Evolutionary conservation across 2,888 invertebrate species (phyloP), one percentile per base, ranked within the genome.

Genomic region (Coremacera marginata): DNA sequence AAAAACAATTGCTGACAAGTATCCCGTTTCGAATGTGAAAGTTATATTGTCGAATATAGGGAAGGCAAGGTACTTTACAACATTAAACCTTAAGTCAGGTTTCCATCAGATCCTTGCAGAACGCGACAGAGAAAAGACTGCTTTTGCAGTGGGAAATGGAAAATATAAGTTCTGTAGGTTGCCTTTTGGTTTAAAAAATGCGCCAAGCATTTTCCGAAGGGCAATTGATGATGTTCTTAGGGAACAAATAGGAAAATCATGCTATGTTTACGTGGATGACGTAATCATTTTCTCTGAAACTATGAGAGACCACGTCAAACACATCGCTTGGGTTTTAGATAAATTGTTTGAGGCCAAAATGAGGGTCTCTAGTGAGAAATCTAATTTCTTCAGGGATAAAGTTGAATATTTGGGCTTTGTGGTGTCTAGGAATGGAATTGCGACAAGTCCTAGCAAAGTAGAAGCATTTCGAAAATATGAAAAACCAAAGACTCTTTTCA

Each of bases 1-100:
- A 4, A 78, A 78, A 37, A 81, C 80, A 2, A 55, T 80, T 2
- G 84, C 82, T 16, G 79, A 79, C 19, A 79, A 76, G 27, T 82
- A 81, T 4, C 80, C 79, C 0, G 79, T 81, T 34, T 80, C 80
- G 0, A 70, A 81, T 14, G 77, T 75, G 0, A 31, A 80, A 4
- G 31, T 31, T 31, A 31, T 80, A 55, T 57, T 80, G 3, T 44
- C 73, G 9, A 80, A 81, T 62, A 31, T 81, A 16, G 80, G 80
- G 0, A 76, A 77, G 2, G 49, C 79, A 0, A 68, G 71, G 9
- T 77, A 68, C 51, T 80, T 81, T 44, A 75, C 79, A 16, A 78
- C 80, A 16, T 57, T 81, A 3, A 80, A 82, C 49, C 67, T 80
- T 7, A 80, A 80, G 75, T 80, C 76, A 7, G 81, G 79, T 5